Conservation (phyloP, 2,797 vertebrate species). For the Sebastes trivittatus region DNA sequence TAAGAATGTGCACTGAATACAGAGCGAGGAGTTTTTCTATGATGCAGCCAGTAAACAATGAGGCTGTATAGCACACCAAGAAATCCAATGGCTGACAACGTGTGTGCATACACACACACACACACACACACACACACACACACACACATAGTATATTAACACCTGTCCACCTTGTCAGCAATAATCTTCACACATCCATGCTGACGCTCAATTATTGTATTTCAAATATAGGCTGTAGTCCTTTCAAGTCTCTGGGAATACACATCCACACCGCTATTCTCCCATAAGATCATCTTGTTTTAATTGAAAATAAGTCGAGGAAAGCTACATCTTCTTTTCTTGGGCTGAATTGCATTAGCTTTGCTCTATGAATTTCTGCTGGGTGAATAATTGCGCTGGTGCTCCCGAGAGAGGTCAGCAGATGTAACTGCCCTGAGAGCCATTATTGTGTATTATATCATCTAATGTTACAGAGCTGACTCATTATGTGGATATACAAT, state of each 20-base stretch:
- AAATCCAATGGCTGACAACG: neutral
- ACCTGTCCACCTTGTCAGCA: constrained; percentile 4
- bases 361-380: constrained; percentile 64
- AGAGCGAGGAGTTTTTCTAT: neutral
- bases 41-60: neutral
- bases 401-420: constrained; percentile 72
- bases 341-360: constrained; percentile 57
- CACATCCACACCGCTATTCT: neutral
- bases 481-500: constrained; percentile 53
- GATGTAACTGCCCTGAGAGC: constrained; percentile 67
- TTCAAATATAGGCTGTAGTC: constrained; percentile 15
- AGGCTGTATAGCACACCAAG: neutral
- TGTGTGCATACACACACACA: neutral
- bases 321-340: constrained; percentile 56
- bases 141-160: neutral
- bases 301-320: constrained; percentile 61
- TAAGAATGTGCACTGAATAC: constrained; percentile 30
- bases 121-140: neutral
- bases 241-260: neutral
- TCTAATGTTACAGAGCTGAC: constrained; percentile 65
- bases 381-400: constrained; percentile 70
- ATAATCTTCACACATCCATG: constrained; percentile 27
- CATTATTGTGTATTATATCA: constrained; percentile 71
- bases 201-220: constrained; percentile 24
- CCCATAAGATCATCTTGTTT: constrained; percentile 23